phyloP scores from a whole-genome alignment of 2,113 vertebrate genomes.

The Seriola rivoliana region DNA sequence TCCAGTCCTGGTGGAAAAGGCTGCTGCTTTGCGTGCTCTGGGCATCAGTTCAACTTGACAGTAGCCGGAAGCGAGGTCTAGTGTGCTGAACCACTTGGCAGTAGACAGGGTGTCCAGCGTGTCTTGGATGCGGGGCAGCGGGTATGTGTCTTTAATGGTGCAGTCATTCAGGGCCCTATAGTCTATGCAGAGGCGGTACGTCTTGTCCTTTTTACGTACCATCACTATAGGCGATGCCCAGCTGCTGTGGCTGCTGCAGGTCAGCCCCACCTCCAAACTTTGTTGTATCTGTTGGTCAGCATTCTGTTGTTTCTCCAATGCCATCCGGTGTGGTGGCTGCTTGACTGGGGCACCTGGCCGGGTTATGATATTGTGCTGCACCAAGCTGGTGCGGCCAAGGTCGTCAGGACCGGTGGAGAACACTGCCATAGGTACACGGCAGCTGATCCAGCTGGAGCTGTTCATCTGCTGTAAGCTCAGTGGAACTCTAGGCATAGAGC shows the following conservation, averaged over 20 bases:
- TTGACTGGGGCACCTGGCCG: constrained; percentile 31
- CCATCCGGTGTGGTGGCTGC: constrained; percentile 41
- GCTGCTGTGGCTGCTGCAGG: constrained; percentile 36
- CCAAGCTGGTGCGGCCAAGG: constrained; percentile 36
- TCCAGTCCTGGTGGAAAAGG: no score
- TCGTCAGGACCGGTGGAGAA: constrained; percentile 17
- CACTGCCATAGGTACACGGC: constrained; percentile 11
- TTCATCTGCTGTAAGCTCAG: constrained; percentile 10
- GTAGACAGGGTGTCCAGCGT: constrained; percentile 17
- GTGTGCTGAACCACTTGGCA: no score
- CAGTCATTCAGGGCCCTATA: constrained; percentile 42
- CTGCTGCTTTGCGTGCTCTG: no score
- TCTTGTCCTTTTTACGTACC: constrained; percentile 52
- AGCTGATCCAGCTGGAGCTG: constrained; percentile 21
- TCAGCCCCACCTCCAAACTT: constrained; percentile 3
- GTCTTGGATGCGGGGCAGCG: constrained; percentile 40
- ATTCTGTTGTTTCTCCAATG: constrained; percentile 2
- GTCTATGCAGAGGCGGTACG: constrained; percentile 38
- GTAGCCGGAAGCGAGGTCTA: no score
- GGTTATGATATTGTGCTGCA: constrained; percentile 55
- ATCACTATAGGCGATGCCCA: constrained; percentile 53
- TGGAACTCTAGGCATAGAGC: background rate
- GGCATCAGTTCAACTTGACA: no score
- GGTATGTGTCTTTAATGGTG: constrained; percentile 44
- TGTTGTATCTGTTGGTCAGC: constrained; percentile 43